These are phyloP conservation scores for Pasiphila rectangulata DNA, from an alignment of 2,888 invertebrate species.

Conservation along the genomic window DNA sequence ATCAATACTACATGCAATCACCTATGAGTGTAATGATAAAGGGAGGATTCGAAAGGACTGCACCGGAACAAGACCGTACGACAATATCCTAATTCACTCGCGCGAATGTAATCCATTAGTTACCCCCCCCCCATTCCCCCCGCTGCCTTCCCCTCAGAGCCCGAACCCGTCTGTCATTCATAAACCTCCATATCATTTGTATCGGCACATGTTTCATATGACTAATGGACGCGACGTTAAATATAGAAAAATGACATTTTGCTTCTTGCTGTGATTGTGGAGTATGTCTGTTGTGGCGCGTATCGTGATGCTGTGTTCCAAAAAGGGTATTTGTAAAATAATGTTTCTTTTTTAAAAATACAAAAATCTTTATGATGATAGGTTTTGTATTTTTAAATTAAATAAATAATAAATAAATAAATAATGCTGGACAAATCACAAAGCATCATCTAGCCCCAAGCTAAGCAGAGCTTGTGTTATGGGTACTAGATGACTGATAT, in stretches of 20 bases:
- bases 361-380: too few species aligned
- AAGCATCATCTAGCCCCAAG: too few species aligned
- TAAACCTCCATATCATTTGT: conserved; percentile 80
- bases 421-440: too few species aligned
- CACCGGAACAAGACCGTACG: conserved; percentile 76
- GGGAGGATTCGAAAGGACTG: conserved; percentile 67
- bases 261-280: conserved; percentile 55
- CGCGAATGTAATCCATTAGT: conserved; percentile 80
- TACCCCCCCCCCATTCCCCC: conserved; percentile 46
- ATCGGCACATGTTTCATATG: conserved; percentile 80
- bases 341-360: too few species aligned
- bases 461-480: too few species aligned
- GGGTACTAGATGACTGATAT: too few species aligned
- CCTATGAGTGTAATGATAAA: conserved; percentile 44
- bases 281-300: conserved; percentile 2
- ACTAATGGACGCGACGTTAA: conserved; percentile 76
- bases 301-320: conserved; percentile 5
- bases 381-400: too few species aligned
- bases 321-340: conserved; percentile 1
- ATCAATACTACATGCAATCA: conserved; percentile 52
- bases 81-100: conserved; percentile 81
- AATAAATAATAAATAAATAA: too few species aligned
- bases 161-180: conserved; percentile 72
- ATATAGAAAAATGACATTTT: conserved; percentile 56
- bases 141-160: conserved; percentile 24